Percentiles rank a stretch among this genome's conserved stretches.
phyloP scores from a whole-genome alignment of 2,797 vertebrate genomes.

The Cuculus canorus region DNA sequence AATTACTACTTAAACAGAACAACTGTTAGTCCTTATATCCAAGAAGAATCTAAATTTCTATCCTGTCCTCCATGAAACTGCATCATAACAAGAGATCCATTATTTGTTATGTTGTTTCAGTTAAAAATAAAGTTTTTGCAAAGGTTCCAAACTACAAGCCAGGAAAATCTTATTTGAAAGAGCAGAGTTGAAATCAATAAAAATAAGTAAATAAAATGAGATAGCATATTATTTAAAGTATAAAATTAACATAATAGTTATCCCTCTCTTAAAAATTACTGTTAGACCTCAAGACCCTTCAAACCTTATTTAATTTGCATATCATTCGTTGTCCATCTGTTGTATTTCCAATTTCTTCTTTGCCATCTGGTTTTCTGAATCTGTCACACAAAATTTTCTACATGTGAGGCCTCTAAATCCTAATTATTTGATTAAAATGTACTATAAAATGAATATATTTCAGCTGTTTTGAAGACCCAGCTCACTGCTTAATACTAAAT shows the following conservation, averaged over 20 bases:
- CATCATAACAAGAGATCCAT: neutral
- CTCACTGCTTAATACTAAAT: neutral
- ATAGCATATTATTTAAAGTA: neutral
- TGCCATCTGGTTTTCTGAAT: constrained; percentile 35
- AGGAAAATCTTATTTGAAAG: neutral
- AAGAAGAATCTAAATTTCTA: neutral
- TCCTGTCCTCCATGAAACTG: neutral
- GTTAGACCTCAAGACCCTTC: neutral
- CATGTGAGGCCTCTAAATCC: neutral
- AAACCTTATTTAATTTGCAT: neutral
- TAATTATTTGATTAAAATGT: neutral
- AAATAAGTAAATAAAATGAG: neutral
- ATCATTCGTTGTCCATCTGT: constrained; percentile 31
- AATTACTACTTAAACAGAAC: neutral
- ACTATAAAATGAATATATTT: neutral
- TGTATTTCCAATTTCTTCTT: constrained; percentile 18
- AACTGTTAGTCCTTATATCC: neutral
- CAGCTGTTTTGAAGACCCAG: neutral
- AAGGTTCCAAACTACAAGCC: neutral
- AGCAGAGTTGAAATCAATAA: neutral
- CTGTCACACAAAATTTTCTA: neutral
- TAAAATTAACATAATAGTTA: neutral
- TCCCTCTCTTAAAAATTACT: neutral
- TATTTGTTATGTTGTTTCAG: neutral
- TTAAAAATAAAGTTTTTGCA: neutral